These are phyloP conservation scores for Typhlomys cinereus DNA, from an alignment of 2,113 vertebrate species.

Conservation along the genomic window DNA sequence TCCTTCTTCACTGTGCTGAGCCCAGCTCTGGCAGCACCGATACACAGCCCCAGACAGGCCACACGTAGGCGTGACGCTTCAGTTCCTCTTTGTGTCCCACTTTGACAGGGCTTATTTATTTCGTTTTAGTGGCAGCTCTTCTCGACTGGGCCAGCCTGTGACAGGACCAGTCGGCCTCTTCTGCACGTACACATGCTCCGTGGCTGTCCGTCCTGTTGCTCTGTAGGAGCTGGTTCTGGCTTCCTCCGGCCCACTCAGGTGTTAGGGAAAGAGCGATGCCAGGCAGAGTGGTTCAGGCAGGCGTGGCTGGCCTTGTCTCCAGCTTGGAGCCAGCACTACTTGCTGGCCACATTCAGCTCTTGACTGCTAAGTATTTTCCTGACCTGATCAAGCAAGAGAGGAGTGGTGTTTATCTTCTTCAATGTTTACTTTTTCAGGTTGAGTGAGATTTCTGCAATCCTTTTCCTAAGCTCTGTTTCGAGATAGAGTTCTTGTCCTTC, in stretches of 20 bases:
- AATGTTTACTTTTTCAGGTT: not conserved
- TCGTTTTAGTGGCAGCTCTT: not conserved
- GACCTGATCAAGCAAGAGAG: not conserved
- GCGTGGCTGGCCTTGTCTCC: not conserved
- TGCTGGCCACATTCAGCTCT: not conserved
- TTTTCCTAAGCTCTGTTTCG: not conserved
- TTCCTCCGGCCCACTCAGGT: not conserved
- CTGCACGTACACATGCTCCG: not conserved
- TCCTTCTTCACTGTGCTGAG: not conserved
- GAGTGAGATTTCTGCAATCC: not conserved
- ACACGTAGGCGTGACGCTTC: not conserved
- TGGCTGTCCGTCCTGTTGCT: not conserved
- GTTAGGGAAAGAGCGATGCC: not conserved
- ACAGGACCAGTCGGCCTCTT: not conserved
- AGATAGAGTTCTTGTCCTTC: not conserved
- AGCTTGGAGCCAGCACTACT: not conserved
- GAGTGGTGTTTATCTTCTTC: not conserved
- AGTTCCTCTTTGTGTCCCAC: not conserved
- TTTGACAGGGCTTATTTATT: not conserved
- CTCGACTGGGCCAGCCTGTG: not conserved
- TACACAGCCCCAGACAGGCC: not conserved
- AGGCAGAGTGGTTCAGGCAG: not conserved
- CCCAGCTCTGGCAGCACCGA: not conserved
- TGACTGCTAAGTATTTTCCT: not conserved
- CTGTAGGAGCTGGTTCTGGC: not conserved